Base-by-base conservation (phyloP, 2,797 vertebrate species). In the Percopsis omiscomaycus region DNA sequence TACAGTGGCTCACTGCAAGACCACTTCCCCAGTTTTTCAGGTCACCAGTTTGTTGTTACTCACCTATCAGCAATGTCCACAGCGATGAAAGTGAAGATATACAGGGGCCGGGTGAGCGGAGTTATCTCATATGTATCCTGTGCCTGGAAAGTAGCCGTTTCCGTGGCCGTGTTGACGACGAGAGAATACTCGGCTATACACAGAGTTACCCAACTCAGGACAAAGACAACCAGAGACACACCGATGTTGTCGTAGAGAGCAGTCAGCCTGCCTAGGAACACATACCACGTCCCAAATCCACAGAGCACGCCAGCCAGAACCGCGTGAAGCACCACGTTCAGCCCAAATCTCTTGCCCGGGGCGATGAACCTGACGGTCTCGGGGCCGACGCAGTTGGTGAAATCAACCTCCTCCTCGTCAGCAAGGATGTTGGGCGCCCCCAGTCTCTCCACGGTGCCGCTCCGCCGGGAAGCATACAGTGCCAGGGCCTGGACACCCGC, bases 391-490 rank as follows among this genome's bases (percentile, higher is more conserved):
- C 98, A 99, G 84, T 95, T 92, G 59, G 94, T 94, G 86, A 98
- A 98, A 78, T 99, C 96, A 86, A 96, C 94, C 69, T 97, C 96
- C 71, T 99, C 97, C 86, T 99, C 98, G 83, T 98, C 96, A 28
- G 92, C 93, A 71, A 98, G 88, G 78, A 94, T 88, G 79, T 90
- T 95, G 81, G 92, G 92, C 2, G 87, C 91, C 22, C 92, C 92
- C 1, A 98, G 91, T 73, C 94, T 94, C 89, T 96, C 92, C 78
- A 98, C 92, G 0, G 90, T 85, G 49, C 90, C 91, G 0, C 88
- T 95, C 74, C 89, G 94, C 59, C 89, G 92, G 58, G 90, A 92
- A 61, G 94, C 94, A 16, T 94, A 93, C 12, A 91, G 55, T 0
- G 94, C 94, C 82, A 93, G 86, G 77, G 91, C 85, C 89, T 99